Conservation (phyloP, 2,113 vertebrate species). For the Dipodomys ordii region DNA sequence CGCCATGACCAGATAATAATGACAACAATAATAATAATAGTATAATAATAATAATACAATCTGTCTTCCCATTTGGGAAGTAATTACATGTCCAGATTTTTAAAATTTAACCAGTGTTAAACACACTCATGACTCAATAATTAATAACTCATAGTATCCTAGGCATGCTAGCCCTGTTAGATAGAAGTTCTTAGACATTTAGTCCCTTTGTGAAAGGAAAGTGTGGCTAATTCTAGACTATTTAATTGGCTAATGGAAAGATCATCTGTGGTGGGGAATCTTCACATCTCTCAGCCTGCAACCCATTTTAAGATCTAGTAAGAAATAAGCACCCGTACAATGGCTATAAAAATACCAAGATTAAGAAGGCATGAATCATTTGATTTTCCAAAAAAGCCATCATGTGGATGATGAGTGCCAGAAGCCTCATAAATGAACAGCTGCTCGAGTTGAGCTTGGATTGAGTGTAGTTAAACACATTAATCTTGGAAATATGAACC, state of each 20-base stretch:
- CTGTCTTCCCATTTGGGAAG: background rate
- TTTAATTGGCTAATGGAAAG: background rate
- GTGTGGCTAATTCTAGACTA: background rate
- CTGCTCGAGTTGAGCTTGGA: slow-evolving; percentile 24
- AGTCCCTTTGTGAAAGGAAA: background rate
- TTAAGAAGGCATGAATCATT: slow-evolving; percentile 38
- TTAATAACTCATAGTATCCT: background rate
- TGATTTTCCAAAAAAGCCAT: slow-evolving; percentile 1
- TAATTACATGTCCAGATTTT: slow-evolving; percentile 32
- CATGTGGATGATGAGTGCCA: background rate
- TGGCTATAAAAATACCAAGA: slow-evolving; percentile 36
- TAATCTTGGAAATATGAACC: slow-evolving; percentile 47
- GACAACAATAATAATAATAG: too few species aligned
- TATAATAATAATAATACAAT: too few species aligned
- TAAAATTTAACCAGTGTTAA: slow-evolving; percentile 5
- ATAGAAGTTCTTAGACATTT: background rate
- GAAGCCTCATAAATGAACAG: slow-evolving; percentile 47
- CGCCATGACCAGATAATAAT: too few species aligned
- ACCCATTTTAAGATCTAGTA: background rate
- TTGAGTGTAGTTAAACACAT: slow-evolving; percentile 5
- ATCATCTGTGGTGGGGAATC: background rate
- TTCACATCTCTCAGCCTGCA: background rate
- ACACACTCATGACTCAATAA: background rate
- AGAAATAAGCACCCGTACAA: background rate
- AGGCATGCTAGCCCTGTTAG: background rate